Conservation (phyloP, 2,888 invertebrate species). For the Caenorhabditis wallacei region DNA sequence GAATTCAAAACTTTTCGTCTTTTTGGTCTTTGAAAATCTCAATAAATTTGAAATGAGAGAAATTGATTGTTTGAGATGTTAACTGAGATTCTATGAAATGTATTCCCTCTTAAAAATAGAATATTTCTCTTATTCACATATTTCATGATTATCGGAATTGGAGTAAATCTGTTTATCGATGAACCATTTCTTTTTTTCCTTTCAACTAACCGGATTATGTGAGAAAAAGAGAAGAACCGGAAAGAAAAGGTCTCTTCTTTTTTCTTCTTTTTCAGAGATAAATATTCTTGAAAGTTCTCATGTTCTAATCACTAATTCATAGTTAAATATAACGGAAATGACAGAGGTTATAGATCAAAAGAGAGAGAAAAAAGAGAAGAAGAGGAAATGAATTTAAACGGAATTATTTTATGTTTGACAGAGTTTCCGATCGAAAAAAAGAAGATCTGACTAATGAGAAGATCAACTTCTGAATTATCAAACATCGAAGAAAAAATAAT, state of each 20-base stretch:
- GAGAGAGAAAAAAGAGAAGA: neutral
- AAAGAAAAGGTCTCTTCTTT: neutral
- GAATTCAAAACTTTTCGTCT: slow-evolving; percentile 11
- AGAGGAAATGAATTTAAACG: too few species aligned
- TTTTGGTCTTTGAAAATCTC: neutral
- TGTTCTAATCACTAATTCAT: slow-evolving; percentile 60
- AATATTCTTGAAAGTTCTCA: slow-evolving; percentile 28
- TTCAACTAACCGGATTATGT: slow-evolving; percentile 35
- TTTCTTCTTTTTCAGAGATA: too few species aligned
- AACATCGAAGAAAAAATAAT: slow-evolving; percentile 2
- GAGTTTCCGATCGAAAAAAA: slow-evolving; percentile 18
- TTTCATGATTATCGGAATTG: slow-evolving; percentile 15
- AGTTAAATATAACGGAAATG: slow-evolving; percentile 31
- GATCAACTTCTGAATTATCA: neutral
- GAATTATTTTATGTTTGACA: slow-evolving; percentile 28
- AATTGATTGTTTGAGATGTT: too few species aligned
- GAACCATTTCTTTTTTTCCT: neutral
- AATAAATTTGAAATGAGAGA: slow-evolving; percentile 23
- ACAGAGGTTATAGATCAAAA: slow-evolving; percentile 9
- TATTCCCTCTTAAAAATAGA: too few species aligned
- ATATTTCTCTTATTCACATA: neutral
- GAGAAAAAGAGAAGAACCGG: slow-evolving; percentile 12
- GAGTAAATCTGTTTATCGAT: slow-evolving; percentile 20
- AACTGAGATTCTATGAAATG: too few species aligned
- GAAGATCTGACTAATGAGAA: neutral